Evolutionary conservation across 2,113 vertebrate genomes (phyloP).

Genomic region (Zootoca vivipara): DNA sequence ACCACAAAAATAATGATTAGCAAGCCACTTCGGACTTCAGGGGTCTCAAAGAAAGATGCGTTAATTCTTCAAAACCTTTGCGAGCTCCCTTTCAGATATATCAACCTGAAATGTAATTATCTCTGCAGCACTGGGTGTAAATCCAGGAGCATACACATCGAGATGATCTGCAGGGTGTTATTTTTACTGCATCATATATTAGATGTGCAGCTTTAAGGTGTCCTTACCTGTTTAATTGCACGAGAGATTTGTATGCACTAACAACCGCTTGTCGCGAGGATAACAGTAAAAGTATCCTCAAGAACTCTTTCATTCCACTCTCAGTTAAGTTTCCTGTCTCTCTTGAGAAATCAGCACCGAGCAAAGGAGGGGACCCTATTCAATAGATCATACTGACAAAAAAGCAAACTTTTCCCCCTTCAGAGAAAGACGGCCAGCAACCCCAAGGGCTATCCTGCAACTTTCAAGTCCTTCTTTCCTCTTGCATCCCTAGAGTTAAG

Average conservation of each 20-base stretch:
- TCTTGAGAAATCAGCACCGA: neutral
- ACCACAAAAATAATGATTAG: slow-evolving; percentile 48
- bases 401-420: neutral
- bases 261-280: slow-evolving; percentile 55
- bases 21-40: slow-evolving; percentile 46
- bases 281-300: slow-evolving; percentile 20
- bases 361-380: neutral
- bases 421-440: neutral
- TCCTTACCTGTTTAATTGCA: slow-evolving; percentile 76
- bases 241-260: slow-evolving; percentile 72
- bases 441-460: too few species aligned
- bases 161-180: slow-evolving; percentile 64
- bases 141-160: slow-evolving; percentile 72
- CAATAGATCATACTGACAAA: neutral
- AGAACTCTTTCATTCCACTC: neutral
- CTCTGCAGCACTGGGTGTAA: slow-evolving; percentile 72
- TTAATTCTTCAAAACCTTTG: slow-evolving; percentile 65
- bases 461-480: too few species aligned
- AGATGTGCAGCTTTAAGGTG: slow-evolving; percentile 74
- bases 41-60: slow-evolving; percentile 37
- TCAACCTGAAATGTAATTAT: slow-evolving; percentile 76
- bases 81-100: slow-evolving; percentile 64
- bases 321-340: neutral
- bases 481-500: too few species aligned
- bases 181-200: slow-evolving; percentile 75